phyloP scores from a whole-genome alignment of 2,888 invertebrate genomes.

The Timema podura region DNA sequence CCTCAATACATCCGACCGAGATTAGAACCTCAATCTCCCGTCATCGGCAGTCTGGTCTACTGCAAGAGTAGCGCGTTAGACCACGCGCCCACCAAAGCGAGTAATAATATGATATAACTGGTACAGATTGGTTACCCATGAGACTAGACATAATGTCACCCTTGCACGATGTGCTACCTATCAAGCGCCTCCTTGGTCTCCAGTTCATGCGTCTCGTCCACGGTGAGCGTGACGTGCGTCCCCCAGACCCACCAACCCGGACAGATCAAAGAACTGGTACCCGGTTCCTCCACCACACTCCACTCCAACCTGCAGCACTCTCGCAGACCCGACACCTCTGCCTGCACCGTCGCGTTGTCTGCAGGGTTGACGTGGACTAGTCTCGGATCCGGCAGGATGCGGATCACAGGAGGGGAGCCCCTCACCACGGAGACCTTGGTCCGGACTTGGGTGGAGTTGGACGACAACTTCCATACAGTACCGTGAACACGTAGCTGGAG shows the following conservation, averaged over 20 bases:
- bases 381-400: constrained; percentile 10
- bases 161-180: too few relatives aligned
- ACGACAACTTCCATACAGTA: constrained; percentile 22
- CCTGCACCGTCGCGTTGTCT: constrained; percentile 20
- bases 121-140: too few relatives aligned
- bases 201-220: too few relatives aligned
- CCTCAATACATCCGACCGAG: too few relatives aligned
- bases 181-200: too few relatives aligned
- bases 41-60: too few relatives aligned
- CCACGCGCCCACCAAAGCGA: too few relatives aligned
- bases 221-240: too few relatives aligned
- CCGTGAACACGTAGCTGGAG: constrained; percentile 27
- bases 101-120: too few relatives aligned
- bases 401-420: constrained; percentile 25
- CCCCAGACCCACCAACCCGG: constrained; percentile 25
- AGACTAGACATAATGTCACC: too few relatives aligned
- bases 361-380: constrained; percentile 21
- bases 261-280: constrained; percentile 25
- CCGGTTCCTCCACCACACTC: constrained; percentile 21
- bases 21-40: too few relatives aligned
- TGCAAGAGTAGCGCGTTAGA: too few relatives aligned
- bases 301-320: constrained; percentile 29
- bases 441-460: constrained; percentile 6
- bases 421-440: constrained; percentile 23
- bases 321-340: constrained; percentile 18